Percentiles rank a stretch among this genome's conserved stretches.
Evolutionary conservation across 1,140 invertebrate genomes (phyloP).

Genomic region (Musca vetustissima): DNA sequence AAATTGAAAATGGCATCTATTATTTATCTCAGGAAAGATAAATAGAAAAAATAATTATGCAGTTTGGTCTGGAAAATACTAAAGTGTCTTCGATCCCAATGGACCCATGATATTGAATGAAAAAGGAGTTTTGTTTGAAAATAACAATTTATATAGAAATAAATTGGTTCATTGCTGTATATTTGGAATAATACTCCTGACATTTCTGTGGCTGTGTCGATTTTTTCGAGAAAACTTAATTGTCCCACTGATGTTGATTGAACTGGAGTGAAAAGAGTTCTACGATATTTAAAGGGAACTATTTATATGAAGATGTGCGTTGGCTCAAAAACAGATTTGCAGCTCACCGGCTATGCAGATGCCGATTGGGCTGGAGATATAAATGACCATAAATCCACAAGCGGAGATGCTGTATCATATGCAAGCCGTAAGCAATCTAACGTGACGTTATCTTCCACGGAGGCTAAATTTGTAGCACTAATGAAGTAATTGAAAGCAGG

Average conservation of each 20-base stretch:
- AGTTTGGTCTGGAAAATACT: not conserved
- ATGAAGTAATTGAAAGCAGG: conserved; percentile 24
- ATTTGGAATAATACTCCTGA: conserved; percentile 48
- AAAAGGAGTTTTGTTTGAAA: too few species aligned
- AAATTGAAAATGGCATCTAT: not conserved
- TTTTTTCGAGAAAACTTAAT: conserved; percentile 40
- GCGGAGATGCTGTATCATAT: conserved; percentile 31
- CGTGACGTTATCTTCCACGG: conserved; percentile 35
- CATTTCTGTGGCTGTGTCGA: conserved; percentile 44
- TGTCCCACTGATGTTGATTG: conserved; percentile 36
- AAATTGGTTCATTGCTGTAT: conserved; percentile 45
- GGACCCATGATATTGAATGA: not conserved
- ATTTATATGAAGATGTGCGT: conserved; percentile 26
- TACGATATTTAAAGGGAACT: conserved; percentile 49
- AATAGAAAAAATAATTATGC: not conserved
- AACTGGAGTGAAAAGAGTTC: conserved; percentile 42
- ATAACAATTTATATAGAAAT: conserved; percentile 33
- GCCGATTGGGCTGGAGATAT: conserved; percentile 32
- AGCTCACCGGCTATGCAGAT: conserved; percentile 30
- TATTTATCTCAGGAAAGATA: conserved; percentile 9
- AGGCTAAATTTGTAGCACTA: conserved; percentile 34
- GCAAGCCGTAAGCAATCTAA: conserved; percentile 31
- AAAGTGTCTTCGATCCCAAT: not conserved
- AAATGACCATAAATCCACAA: conserved; percentile 26
- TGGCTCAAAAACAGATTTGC: not conserved